Base-by-base conservation (phyloP, 2,113 vertebrate species). In the Taxidea taxus region DNA sequence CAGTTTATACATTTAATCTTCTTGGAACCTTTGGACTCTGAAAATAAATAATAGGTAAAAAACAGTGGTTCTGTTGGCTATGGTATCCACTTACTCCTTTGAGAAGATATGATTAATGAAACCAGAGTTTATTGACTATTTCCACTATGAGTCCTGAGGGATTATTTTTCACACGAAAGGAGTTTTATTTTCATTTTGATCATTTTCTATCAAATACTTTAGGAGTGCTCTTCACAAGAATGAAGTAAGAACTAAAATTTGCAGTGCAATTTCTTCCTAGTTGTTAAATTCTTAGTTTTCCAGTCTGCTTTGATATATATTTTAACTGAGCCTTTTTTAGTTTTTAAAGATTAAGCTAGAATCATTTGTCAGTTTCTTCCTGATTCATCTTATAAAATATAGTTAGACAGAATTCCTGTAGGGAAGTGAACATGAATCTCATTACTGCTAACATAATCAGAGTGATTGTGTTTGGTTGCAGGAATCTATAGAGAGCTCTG, bases 401-500 rank as follows among this genome's bases (percentile, higher is more conserved):
- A 47, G 37, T 92, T 80, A 66, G 58, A 95, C 49, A 86, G 72
- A 90, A 74, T 91, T 97, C 87, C 37, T 93, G 4, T 92, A 95
- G 84, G 83, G 64, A 92, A 92, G 90, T 95, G 85, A 85, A 87
- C 68, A 49, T 82, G 85, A 94, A 97, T 91, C 70, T 51, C 34
- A 27, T 85, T 80, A 31, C 62, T 97, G 90, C 81, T 86, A 51
- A 94, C 54, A 39, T 97, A 98, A 97, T 96, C 90, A 95, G 94
- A 97, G 90, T 93, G 81, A 92, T 94, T 98, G 97, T 98, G 84
- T 98, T 97, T 98, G 75, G 97, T 99, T 98, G 39, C 98, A 99
- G 99, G 99, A 96, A 99, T 99, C 98, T 99, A 99, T 98, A 99
- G 99, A 98, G 99, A 99, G 96, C 99, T 99, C 96, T 99, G 99